Base-by-base conservation (phyloP, 2,888 invertebrate species). In the Metopia argyrocephala region DNA sequence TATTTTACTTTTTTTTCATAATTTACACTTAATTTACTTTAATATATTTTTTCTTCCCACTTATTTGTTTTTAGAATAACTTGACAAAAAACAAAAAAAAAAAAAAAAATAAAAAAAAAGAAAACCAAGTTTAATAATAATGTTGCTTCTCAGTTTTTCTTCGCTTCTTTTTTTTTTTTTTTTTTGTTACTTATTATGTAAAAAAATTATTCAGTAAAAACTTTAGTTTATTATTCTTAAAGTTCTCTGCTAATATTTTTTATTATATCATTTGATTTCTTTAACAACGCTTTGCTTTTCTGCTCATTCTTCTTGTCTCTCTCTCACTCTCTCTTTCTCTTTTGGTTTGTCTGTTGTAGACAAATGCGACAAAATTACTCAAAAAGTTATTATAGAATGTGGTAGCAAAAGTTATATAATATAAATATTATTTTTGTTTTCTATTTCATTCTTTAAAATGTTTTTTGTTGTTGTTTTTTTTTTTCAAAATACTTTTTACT, bases 11-110 rank as follows among this genome's bases (percentile, higher is more conserved):
- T 27, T 4, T 46, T 25, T 54, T 45, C 52, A 73, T 48, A 66
- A 68, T 73, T 78, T 73, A 66, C 78, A 78, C 73, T 73, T 78
- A 71, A 78, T 78, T 78, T 62, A 56, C 46, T 66, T 54, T 61
- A 25, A 73, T 66, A 62, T n/a, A 66, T 12, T 59, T 48, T 73
- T 73, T 27, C 50, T 38, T 66, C 5, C 45, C 12, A 61, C 45
- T 75, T 45, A 28, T 52, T 61, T 75, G 66, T 54, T 73, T 62
- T 5, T 68, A 21, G 25, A 23, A n/a, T 56, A 25, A 25, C 54
- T 25, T 6, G 20, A 48, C 3, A 48, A 20, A 48, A 48, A n/a
- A 48, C n/a, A 20, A 48, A 48, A 56, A 52, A 54, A 54, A 54
- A 38, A 38, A 28, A 38, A 38, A 4, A 3, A 38, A 38, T 38